Evolutionary conservation across 1,140 invertebrate genomes (phyloP), one percentile per base, ranked within the genome.

Genomic region (Ephestia elutella): DNA sequence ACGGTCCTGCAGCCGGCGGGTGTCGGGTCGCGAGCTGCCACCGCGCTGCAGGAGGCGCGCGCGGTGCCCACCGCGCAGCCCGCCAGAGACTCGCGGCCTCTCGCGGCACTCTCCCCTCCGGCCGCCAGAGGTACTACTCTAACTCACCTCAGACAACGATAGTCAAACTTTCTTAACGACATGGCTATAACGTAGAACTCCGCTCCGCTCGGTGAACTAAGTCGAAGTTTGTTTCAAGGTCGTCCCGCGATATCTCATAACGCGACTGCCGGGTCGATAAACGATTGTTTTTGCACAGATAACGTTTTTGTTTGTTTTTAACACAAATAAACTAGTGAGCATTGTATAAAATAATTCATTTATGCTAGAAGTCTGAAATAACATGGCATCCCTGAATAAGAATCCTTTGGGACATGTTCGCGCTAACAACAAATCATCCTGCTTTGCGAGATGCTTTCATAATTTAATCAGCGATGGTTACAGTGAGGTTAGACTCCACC

Each of bases 1-100:
- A 96, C 95, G 13, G 95, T 95, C 54, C 87, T 96, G 15, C 95
- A 96, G 75, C 95, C 95, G 0, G 94, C 95, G 8, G 93, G 92
- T 13, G 90, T 92, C 0, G 93, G 93, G 2, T 95, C 94, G 5
- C 90, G 94, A 28, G 94, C 94, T 0, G 94, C 94, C 0, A 94
- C 92, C 17, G 94, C 94, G 0, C 91, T 95, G 53, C 94, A 95
- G 73, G 94, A 95, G 72, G 92, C 93, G 30, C 89, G 94, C 5
- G 91, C 94, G 0, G 92, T 94, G 49, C 92, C 87, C 57, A 90
- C 87, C 49, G 86, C 83, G 76, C 77, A 77, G 65, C 85, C 83
- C 5, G 84, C 85, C 54, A 87, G 89, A 25, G 86, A 89, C 78
- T 77, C 87, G 71, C 60, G 85, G 70, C 65, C 85, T 68, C 77